Evolutionary conservation across 2,113 vertebrate species (phyloP), one percentile per base, ranked within the genome.

Genomic region (Melanostigma gelatinosum): DNA sequence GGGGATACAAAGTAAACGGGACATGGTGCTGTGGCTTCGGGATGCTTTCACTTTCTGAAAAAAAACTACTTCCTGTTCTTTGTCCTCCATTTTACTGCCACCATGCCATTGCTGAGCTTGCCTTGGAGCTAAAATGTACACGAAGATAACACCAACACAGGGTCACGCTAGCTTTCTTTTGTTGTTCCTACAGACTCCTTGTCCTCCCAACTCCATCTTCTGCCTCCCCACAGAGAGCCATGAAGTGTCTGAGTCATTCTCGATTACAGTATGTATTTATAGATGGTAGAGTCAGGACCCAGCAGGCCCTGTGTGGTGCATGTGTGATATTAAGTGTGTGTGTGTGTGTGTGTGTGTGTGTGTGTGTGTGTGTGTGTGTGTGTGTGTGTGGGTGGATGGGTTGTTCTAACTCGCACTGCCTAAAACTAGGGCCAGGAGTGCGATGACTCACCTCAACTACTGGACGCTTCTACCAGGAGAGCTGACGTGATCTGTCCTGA

Each of bases 181-280:
- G 75, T 79, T 79, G 72, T 76, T 88, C 73, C 72, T 55, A 54
- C 40, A 75, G 72, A 84, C 75, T 79, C 32, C 62, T 90, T 55
- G 75, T 82, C 86, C 77, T 84, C 77, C 65, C 42, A 44, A 62
- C 68, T 82, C 57, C 58, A 85, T 89, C 80, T 77, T 82, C 58
- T 73, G 69, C 75, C 76, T 80, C 72, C 77, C 84, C 15, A 85
- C 58, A 77, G 81, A 90, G 70, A 88, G 67, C 82, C 82, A 85
- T 74, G 81, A 79, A 76, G 75, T 77, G 88, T 86, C 78, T 92
- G 90, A 93, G 82, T 94, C 93, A 94, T 86, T 83, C 81, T 44
- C 70, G 54, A 89, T 93, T 91, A 93, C 82, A 86, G 85, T 83
- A 81, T 83, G 84, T 91, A 92, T 92, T 90, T 92, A 91, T 87